Conservation (phyloP, 2,113 vertebrate genomes). For the Corvus cornix region DNA sequence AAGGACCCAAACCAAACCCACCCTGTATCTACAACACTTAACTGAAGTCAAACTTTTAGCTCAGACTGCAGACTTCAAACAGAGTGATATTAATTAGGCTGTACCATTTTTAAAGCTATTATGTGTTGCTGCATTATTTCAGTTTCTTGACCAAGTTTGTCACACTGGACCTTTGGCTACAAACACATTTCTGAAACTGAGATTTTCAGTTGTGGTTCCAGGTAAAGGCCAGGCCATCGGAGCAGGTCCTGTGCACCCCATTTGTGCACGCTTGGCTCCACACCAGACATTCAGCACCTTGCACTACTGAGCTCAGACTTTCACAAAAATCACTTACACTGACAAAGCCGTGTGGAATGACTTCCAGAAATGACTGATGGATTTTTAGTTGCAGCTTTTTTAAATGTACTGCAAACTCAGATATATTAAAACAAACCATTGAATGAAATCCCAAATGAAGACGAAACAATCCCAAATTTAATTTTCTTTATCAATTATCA, state of each 20-base stretch:
- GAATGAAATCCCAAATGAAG: neutral
- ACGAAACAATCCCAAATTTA: neutral
- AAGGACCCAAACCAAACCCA: neutral
- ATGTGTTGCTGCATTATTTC: neutral
- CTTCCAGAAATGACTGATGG: neutral
- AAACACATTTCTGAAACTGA: neutral
- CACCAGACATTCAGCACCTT: neutral
- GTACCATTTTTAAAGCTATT: neutral
- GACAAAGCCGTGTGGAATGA: neutral
- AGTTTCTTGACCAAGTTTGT: neutral
- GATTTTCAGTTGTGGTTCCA: neutral
- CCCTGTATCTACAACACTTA: neutral
- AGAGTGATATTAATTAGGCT: neutral
- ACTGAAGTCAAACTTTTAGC: neutral
- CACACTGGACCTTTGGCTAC: neutral
- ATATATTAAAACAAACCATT: neutral
- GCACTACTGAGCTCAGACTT: neutral
- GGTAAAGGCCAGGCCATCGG: neutral
- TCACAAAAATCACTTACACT: neutral
- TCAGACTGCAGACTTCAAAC: neutral
- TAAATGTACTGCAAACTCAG: neutral
- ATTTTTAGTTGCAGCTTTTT: neutral
- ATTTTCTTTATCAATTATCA: neutral
- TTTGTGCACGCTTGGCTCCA: rapidly evolving
- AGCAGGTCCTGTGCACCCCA: neutral